Evolutionary conservation across 2,113 vertebrate species (phyloP), one percentile per base, ranked within the genome.

Genomic region (Scatophagus argus): DNA sequence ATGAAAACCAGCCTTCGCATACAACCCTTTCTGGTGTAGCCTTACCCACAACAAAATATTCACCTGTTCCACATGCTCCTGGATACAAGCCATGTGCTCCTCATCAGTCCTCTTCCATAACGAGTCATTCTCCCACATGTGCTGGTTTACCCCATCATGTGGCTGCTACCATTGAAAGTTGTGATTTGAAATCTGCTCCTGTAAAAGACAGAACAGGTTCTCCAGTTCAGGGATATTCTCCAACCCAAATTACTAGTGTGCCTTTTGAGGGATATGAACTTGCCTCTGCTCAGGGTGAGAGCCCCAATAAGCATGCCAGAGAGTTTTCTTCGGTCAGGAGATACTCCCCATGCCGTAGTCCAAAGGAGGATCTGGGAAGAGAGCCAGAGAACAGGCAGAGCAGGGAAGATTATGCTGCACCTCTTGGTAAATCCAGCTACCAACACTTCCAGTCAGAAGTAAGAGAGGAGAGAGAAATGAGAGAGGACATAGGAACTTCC

Each of bases 371-470:
- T 47, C 0, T 73, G 29, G 44, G 8, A 65, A 60, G 25, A 36
- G 58, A 74, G 36, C 23, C 19, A 13, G 69, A 63, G 34, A 67
- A 11, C 23, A 81, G 21, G 6, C 32, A 7, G n/a, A 86, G n/a
- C 21, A 47, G 13, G 21, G 73, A 84, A 4, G 32, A 76, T 4
- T 60, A 43, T 51, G 2, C 60, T 27, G 6, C 58, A 23, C 49
- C 51, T 60, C 66, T 2, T 4, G 74, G 88, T 70, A 75, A 86
- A 81, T 69, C 78, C 47, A 66, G 21, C n/a, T 59, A 34, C 32
- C 82, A 89, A 16, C 47, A 8, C 44, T 83, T 89, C 43, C 77
- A 86, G 44, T 64, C 70, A 10, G 89, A 87, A 1, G 32, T 81
- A 1, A 84, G 63, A 63, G 82, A 83, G 25, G 66, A 67, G 29